Percentiles rank a stretch among this genome's conserved stretches.
These are phyloP conservation scores for Diploscapter pachys DNA, from an alignment of 1,140 invertebrate genomes.

Conservation along the genomic window DNA sequence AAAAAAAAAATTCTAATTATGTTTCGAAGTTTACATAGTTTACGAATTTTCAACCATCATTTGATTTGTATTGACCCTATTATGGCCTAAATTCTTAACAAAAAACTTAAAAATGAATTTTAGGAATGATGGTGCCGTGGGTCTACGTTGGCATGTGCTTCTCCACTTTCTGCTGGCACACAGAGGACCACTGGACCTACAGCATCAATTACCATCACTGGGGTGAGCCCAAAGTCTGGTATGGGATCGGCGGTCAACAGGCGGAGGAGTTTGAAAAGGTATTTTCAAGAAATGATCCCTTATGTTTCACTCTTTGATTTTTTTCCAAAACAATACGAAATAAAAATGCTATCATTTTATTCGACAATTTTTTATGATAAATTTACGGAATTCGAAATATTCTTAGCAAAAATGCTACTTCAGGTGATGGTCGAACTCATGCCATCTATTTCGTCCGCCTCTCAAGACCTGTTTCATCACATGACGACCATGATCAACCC, in stretches of 20 bases:
- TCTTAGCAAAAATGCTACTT: background rate
- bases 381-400: too few relatives aligned
- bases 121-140: slow-evolving; percentile 80
- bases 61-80: too few relatives aligned
- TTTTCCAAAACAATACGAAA: background rate
- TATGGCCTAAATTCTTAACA: too few relatives aligned
- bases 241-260: slow-evolving; percentile 86
- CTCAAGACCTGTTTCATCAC: slow-evolving; percentile 93
- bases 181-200: slow-evolving; percentile 99
- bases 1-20: too few relatives aligned
- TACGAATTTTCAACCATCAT: too few relatives aligned
- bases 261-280: slow-evolving; percentile 87
- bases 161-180: slow-evolving; percentile 97
- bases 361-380: too few relatives aligned
- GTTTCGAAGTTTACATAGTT: too few relatives aligned
- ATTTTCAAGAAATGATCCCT: background rate
- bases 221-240: slow-evolving; percentile 73
- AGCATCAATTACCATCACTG: slow-evolving; percentile 99
- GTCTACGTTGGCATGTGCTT: slow-evolving; percentile 99
- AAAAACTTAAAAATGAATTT: slow-evolving; percentile 33
- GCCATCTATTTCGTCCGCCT: slow-evolving; percentile 88
- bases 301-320: background rate
- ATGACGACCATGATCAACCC: slow-evolving; percentile 99
- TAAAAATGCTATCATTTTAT: background rate
- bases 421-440: slow-evolving; percentile 84